Conservation (phyloP, 2,888 invertebrate genomes). For the Sturmia bella region DNA sequence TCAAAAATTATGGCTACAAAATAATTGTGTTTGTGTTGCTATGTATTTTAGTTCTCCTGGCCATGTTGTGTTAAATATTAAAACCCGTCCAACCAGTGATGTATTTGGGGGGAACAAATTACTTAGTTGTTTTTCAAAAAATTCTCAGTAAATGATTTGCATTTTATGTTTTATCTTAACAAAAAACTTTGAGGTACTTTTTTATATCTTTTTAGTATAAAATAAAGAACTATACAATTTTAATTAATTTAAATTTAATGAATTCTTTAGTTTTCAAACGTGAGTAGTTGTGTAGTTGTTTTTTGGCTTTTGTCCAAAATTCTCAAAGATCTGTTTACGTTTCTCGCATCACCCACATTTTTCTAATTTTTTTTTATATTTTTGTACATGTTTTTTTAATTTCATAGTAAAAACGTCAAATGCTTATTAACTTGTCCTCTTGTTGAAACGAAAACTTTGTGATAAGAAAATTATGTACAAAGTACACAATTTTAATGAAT, state of each 20-base stretch:
- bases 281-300: not conserved
- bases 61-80: constrained; percentile 44
- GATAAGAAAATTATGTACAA: not conserved
- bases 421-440: constrained; percentile 40
- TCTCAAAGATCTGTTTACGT: not conserved
- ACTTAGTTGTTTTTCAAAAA: constrained; percentile 6
- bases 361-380: not conserved
- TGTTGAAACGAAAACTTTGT: too few relatives aligned
- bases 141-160: constrained; percentile 61
- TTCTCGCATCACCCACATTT: constrained; percentile 9
- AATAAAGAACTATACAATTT: constrained; percentile 38
- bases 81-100: constrained; percentile 48
- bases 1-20: constrained; percentile 53
- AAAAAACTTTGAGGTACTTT: not conserved
- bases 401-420: constrained; percentile 52
- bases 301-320: constrained; percentile 45
- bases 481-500: constrained; percentile 10
- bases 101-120: not conserved
- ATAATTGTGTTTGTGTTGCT: constrained; percentile 12
- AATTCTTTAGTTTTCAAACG: constrained; percentile 17
- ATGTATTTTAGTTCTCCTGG: not conserved
- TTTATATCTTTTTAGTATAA: not conserved
- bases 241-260: constrained; percentile 40
- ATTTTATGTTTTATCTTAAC: constrained; percentile 23
- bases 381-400: not conserved